Conservation (phyloP, 92 coral and sea anemone species). For the Phenganax subtilis region DNA sequence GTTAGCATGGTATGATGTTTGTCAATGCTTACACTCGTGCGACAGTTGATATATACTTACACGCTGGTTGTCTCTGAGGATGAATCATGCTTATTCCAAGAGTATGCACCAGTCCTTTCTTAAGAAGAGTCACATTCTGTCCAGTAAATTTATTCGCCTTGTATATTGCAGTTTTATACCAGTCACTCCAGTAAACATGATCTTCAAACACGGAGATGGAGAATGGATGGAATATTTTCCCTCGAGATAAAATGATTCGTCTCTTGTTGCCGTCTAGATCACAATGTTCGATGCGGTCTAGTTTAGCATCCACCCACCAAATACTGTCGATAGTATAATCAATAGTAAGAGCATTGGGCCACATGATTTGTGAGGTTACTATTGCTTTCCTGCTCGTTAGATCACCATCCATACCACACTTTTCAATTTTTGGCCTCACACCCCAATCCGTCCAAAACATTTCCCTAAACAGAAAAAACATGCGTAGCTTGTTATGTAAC, state of each 20-base stretch:
- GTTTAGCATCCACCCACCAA: conserved; percentile 74
- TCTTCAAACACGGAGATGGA: conserved; percentile 57
- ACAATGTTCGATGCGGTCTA: conserved; percentile 53
- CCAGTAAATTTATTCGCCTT: conserved; percentile 63
- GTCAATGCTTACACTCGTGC: no score
- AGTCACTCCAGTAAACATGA: conserved; percentile 63
- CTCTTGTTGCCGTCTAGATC: conserved; percentile 56
- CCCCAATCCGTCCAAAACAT: conserved; percentile 86
- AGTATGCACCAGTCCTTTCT: conserved; percentile 17
- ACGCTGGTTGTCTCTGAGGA: conserved; percentile 52
- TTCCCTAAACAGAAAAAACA: conserved; percentile 33
- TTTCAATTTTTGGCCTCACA: conserved; percentile 52
- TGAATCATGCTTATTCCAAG: conserved; percentile 54
- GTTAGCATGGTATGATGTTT: no score
- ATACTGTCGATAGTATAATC: conserved; percentile 57
- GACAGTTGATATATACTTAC: conserved; percentile 35
- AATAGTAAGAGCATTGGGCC: conserved; percentile 68
- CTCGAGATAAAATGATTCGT: conserved; percentile 31
- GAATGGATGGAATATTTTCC: conserved; percentile 46
- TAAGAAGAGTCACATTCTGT: conserved; percentile 21
- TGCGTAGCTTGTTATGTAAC: not conserved
- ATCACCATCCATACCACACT: conserved; percentile 69
- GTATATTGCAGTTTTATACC: conserved; percentile 42
- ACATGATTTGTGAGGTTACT: conserved; percentile 34
- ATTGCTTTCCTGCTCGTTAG: conserved; percentile 47